Evolutionary conservation across 37 sponge, comb jelly and placozoan species (phyloP), one percentile per base, ranked within the genome.

Genomic region (Beroe ovata): DNA sequence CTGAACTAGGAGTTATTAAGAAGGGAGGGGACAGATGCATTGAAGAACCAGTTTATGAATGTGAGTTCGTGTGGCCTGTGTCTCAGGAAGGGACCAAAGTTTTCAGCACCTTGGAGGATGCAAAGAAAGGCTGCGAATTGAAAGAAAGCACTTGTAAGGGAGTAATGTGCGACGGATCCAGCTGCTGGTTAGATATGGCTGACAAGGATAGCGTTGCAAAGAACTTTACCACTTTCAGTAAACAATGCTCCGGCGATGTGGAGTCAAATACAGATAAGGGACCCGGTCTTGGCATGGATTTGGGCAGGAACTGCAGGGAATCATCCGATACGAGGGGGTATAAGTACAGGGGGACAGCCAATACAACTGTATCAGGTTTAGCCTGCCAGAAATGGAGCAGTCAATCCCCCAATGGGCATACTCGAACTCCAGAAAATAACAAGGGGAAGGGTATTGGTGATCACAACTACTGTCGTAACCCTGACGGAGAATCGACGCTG

Each of bases 331-430:
- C 11, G 11, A 16, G 11, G 3, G 84, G 84, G 16, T 0, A 14
- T 4, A 42, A 38, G 54, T 77, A 77, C 84, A 77, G 84, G 33
- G 84, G 84, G 22, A 77, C 23, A 2, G 28, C 6, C 4, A 77
- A 42, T 54, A 77, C 41, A 0, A 77, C 84, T 25, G 84, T 29
- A 11, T 33, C 36, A 16, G 84, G 84, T 40, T 19, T 6, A 2
- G 14, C 42, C 1, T 77, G 84, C 25, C 84, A 77, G 84, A 77
- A 42, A 54, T 77, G 84, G 84, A 77, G 54, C 14, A 77, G 84
- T 77, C 84, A 77, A 26, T 40, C 39, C 11, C 84, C 84, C 38
- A 20, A 42, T 1, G 22, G 23, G 4, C 84, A 77, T 25, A 1
- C 21, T 4, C 19, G 54, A 29, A 77, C 84, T n/a, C n/a, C n/a